phyloP scores from a whole-genome alignment of 2,888 invertebrate genomes.

The Steromphala cineraria region DNA sequence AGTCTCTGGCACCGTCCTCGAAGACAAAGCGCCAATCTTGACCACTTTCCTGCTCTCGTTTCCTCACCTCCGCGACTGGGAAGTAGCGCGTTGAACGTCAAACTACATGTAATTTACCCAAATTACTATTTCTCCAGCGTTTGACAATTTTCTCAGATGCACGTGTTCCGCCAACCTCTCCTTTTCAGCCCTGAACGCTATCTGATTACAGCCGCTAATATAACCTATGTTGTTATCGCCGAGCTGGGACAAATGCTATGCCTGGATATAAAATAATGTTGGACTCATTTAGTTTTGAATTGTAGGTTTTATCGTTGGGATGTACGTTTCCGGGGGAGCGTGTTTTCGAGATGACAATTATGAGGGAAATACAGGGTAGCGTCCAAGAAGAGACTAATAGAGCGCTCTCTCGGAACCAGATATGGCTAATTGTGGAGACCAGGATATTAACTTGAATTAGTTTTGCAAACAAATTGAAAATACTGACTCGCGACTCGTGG shows the following conservation, averaged over 20 bases:
- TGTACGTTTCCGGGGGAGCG: not conserved
- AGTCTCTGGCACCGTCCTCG: not conserved
- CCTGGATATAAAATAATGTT: constrained; percentile 7
- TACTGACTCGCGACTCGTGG: not conserved
- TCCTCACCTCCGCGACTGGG: not conserved
- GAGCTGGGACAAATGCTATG: not conserved
- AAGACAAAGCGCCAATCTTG: not conserved
- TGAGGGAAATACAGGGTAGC: not conserved
- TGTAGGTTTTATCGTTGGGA: not conserved
- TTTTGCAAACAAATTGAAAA: constrained; percentile 17
- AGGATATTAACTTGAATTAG: constrained; percentile 3
- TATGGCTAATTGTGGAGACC: constrained; percentile 8
- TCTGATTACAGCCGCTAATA: not conserved
- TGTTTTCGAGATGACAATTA: not conserved
- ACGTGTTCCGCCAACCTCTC: not conserved
- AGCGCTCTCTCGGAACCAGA: not conserved
- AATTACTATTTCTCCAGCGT: constrained; percentile 2
- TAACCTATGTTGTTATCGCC: constrained; percentile 2
- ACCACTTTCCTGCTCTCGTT: not conserved
- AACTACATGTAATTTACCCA: constrained; percentile 1
- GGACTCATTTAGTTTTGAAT: constrained; percentile 4
- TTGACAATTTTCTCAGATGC: constrained; percentile 11
- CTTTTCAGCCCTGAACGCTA: not conserved
- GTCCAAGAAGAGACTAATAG: not conserved
- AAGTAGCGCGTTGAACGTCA: not conserved